Base-by-base conservation (phyloP, 2,797 vertebrate genomes). In the Sebastes vulpes region DNA sequence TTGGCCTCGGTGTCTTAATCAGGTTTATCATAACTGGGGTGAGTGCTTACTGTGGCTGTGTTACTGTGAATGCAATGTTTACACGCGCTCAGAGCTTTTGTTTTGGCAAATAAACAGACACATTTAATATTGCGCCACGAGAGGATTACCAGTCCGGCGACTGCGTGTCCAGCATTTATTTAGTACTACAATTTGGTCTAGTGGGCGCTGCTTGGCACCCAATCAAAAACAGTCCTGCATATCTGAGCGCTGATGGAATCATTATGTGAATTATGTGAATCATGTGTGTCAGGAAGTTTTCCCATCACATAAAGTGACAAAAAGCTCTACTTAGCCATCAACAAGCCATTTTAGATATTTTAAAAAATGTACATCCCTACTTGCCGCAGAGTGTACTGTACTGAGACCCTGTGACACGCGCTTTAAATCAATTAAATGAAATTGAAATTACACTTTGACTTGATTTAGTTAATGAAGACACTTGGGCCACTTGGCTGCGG, bases 401-500 rank as follows among this genome's bases (percentile, higher is more conserved):
- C 79, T 35, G 66, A 76, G 87, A 84, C 59, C 83, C 73, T 31
- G 74, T 60, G 67, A 79, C 83, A 84, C 26, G 12, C 70, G 58
- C 75, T 91, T 84, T 68, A 80, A 89, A 86, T 85, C 83, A 81
- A 77, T 74, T 78, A 72, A 75, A 85, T 54, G 1, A 63, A 81
- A 81, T 84, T 68, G 3, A 79, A 91, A 90, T 84, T 72, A 81
- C 58, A 63, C 72, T 85, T 75, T 83, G 82, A 90, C 87, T 89
- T 72, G 81, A 89, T 90, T 87, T 68, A 31, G 67, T 60, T 90
- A 88, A 92, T 90, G 68, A 90, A 90, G 90, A 81, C 9, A 58
- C 77, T 76, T 11, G 21, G 85, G 85, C 79, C 77, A 54, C 72
- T 77, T 70, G 35, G 72, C 75, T 71, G 67, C n/a, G 4, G 73